phyloP scores from a whole-genome alignment of 2,797 vertebrate species.

The Cetoscarus ocellatus region DNA sequence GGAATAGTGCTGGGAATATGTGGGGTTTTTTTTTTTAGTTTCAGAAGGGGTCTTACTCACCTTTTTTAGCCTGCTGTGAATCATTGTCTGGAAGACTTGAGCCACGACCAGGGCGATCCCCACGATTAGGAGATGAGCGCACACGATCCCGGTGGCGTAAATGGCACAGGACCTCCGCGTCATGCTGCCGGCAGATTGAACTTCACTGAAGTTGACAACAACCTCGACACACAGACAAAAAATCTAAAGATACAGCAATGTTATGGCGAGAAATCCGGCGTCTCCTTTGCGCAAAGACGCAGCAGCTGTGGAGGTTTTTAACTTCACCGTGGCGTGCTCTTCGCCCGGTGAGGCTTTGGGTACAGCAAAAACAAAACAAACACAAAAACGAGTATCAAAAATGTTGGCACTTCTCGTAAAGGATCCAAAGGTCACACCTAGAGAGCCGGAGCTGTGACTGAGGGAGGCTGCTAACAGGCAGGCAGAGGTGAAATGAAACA shows the following conservation, averaged over 20 bases:
- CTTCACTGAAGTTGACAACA: conserved; percentile 64
- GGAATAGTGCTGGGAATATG: accelerated
- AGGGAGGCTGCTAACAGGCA: conserved; percentile 50
- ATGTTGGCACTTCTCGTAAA: conserved; percentile 51
- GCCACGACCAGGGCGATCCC: conserved; percentile 87
- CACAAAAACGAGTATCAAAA: neutral
- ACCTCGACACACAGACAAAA: neutral
- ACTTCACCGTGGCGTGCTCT: conserved; percentile 46
- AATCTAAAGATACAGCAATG: neutral
- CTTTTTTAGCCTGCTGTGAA: conserved; percentile 86
- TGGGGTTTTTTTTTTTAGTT: neutral
- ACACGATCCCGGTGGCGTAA: conserved; percentile 87
- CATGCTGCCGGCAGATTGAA: conserved; percentile 68
- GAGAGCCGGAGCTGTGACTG: conserved; percentile 1
- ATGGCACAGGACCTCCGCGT: conserved; percentile 87
- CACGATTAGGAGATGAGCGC: conserved; percentile 85
- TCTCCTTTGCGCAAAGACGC: conserved; percentile 29
- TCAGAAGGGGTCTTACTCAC: conserved; percentile 54
- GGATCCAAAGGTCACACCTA: conserved; percentile 1
- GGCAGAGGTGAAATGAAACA: conserved; percentile 60
- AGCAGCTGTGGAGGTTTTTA: conserved; percentile 32
- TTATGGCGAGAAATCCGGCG: conserved; percentile 16
- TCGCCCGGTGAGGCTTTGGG: conserved; percentile 15
- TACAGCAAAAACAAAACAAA: neutral
- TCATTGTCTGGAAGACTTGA: conserved; percentile 89